These are phyloP conservation scores for Patagioenas fasciata DNA, from an alignment of 2,113 vertebrate genomes.

Conservation along the genomic window DNA sequence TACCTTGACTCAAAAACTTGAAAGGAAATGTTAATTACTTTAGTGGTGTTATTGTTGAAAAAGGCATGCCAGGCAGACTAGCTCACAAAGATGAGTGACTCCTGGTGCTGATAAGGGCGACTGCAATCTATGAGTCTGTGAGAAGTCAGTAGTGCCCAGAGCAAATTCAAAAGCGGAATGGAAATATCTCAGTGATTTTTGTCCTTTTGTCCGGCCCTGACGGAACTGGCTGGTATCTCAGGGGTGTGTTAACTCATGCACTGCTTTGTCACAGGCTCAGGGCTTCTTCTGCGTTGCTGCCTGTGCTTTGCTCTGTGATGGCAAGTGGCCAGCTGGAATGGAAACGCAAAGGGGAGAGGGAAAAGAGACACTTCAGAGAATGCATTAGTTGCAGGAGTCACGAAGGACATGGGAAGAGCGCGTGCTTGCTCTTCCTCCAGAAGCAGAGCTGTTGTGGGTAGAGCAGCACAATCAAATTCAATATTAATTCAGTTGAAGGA, in stretches of 20 bases:
- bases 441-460: background rate
- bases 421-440: background rate
- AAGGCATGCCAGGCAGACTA: background rate
- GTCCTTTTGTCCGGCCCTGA: slow-evolving; percentile 34
- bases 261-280: slow-evolving; percentile 25
- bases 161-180: slow-evolving; percentile 19
- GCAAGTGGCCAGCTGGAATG: background rate
- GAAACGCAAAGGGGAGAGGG: background rate
- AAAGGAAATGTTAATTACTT: slow-evolving; percentile 57
- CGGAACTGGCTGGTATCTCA: slow-evolving; percentile 16
- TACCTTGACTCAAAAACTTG: slow-evolving; percentile 36
- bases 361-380: background rate
- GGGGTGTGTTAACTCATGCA: background rate
- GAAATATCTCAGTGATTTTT: background rate
- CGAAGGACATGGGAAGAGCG: background rate
- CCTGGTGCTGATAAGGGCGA: slow-evolving; percentile 21
- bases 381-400: background rate
- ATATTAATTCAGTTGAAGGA: background rate
- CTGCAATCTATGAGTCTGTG: background rate
- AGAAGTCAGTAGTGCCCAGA: slow-evolving; percentile 11
- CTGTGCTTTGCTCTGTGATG: background rate
- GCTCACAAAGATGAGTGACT: background rate
- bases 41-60: background rate
- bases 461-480: background rate
- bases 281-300: background rate